Conservation (phyloP, 2,113 vertebrate genomes). For the Herpailurus yagouaroundi region DNA sequence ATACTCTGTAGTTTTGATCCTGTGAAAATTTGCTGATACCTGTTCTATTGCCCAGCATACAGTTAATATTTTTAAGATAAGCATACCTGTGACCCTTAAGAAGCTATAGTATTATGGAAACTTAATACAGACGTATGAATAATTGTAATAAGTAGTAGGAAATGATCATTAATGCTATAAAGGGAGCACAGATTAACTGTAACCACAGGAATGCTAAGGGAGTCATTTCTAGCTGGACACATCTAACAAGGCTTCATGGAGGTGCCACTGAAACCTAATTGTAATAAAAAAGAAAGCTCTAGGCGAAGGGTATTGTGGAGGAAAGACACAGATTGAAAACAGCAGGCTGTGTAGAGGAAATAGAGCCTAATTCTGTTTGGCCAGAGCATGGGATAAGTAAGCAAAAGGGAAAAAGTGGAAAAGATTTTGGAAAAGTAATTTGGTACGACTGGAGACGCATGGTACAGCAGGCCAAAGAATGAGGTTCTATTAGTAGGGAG, state of each 20-base stretch:
- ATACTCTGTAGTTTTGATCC: background rate
- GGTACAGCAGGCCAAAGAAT: background rate
- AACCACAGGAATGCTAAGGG: background rate
- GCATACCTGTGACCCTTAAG: background rate
- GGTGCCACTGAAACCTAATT: background rate
- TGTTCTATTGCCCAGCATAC: background rate
- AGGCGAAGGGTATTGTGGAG: background rate
- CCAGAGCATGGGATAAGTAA: background rate
- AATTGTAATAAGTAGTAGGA: background rate
- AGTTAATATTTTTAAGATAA: slow-evolving; percentile 21
- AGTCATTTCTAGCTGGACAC: background rate
- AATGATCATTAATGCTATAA: background rate
- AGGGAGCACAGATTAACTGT: background rate
- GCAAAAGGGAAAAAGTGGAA: background rate
- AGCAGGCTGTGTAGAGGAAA: background rate
- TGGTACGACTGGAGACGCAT: background rate
- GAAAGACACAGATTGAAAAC: background rate
- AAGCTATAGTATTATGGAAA: background rate
- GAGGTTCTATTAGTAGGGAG: background rate
- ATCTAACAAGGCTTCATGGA: background rate
- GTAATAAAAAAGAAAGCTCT: background rate
- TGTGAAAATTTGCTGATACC: background rate
- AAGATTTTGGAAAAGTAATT: background rate
- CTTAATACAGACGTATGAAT: background rate
- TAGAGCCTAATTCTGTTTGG: background rate